Evolutionary conservation across 2,113 vertebrate genomes (phyloP).

Genomic region (Rattus norvegicus): DNA sequence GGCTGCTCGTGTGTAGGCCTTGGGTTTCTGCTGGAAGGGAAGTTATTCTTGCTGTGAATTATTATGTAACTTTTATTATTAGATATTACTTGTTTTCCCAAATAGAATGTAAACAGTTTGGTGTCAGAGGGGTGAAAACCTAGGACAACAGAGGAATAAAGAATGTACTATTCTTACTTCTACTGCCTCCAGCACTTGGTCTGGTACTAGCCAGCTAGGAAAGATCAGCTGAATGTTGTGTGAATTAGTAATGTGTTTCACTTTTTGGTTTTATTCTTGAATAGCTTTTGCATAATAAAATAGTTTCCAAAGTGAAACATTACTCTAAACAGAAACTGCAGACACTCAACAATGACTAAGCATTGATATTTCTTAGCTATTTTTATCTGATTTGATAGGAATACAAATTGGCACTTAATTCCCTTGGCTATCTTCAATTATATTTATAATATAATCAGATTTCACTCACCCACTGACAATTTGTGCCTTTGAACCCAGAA

Average conservation of each 20-base stretch:
- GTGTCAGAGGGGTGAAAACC: constrained; percentile 14
- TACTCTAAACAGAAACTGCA: constrained; percentile 51
- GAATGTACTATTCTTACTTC: constrained; percentile 5
- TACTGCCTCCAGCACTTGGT: constrained; percentile 14
- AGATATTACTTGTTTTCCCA: constrained; percentile 27
- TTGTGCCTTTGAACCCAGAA: not conserved
- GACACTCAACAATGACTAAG: constrained; percentile 40
- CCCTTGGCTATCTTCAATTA: constrained; percentile 37
- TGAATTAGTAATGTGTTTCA: constrained; percentile 46
- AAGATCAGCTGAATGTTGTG: not conserved
- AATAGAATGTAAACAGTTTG: constrained; percentile 26
- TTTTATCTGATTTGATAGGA: constrained; percentile 51
- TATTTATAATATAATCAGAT: not conserved
- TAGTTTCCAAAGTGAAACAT: constrained; percentile 57
- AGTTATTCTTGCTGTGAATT: constrained; percentile 25
- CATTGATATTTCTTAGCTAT: constrained; percentile 45
- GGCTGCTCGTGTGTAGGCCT: not conserved
- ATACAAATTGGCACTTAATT: constrained; percentile 58
- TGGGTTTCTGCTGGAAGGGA: not conserved
- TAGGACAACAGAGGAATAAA: not conserved
- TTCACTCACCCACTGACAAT: not conserved
- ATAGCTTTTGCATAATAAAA: constrained; percentile 37
- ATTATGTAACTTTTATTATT: constrained; percentile 55
- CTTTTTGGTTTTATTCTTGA: constrained; percentile 40
- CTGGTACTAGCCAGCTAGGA: not conserved